Base-by-base conservation (phyloP, 2,113 vertebrate species). In the Hippocampus zosterae region DNA sequence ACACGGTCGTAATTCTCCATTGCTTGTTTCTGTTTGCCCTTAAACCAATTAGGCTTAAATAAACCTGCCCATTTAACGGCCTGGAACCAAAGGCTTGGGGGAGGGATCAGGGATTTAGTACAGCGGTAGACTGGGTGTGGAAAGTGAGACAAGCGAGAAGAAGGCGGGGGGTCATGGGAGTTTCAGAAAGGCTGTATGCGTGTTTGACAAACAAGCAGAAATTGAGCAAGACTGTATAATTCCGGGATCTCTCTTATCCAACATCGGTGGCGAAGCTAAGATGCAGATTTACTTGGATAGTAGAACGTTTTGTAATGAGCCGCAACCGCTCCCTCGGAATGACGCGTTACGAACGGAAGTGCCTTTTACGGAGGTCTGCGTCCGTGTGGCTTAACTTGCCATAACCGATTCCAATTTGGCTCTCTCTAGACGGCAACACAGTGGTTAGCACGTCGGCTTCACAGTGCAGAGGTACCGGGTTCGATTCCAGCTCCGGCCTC, bases 21-120 rank as follows among this genome's bases (percentile, higher is more conserved):
- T 81, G 81, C 88, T 89, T 88, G 83, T 89, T 90, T 86, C 80
- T 88, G 82, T 91, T 85, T 89, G 82, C 86, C 82, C 87, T 90
- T 88, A 88, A 91, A 89, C 83, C 88, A 91, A 87, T 88, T 88
- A 88, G 82, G 85, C 86, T 78, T 71, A 77, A 84, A 88, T 90
- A 88, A 90, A 86, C 83, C 75, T 15, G 65, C 79, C 82, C 81
- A 79, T 87, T 89, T 86, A 88, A 81, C 72, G 23, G 77, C 67
- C 80, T 79, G 69, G 75, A 85, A 84, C 75, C 40, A 74, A 77
- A 73, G 75, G 71, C 52, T 48, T 77, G 72, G 72, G 46, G 57
- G 48, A 56, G 59, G 33, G 69, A 41, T 27, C 29, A 16, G 37
- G 60, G 64, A 71, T 71, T 67, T 80, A 78, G 81, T 75, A 71